Evolutionary conservation across 2,888 invertebrate species (phyloP), one percentile per base, ranked within the genome.

Genomic region (Drosophila affinis): DNA sequence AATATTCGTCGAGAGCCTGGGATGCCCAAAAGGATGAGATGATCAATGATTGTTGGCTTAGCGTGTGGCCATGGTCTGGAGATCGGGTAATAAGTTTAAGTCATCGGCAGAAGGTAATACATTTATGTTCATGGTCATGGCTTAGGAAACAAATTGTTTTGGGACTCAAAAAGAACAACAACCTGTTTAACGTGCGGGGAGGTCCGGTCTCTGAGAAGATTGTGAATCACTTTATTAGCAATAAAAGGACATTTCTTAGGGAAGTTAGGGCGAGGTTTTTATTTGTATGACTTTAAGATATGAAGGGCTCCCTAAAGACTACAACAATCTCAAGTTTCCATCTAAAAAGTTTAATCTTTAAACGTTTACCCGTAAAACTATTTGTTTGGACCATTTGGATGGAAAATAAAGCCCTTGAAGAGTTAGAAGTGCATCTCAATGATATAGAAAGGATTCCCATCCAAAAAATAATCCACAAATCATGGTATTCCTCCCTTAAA

Each of bases 31-130:
- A 68, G 76, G 60, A 79, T 88, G 85, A 39, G 39, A 84, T 88
- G 85, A 87, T 88, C 87, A 88, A 88, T 87, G 87, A 84, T 76
- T 75, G 76, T 67, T 75, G 67, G 85, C 81, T 54, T 84, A 88
- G 88, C 85, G 85, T 87, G 88, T 85, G 85, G 85, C 76, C 85
- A 62, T 49, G 57, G 67, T 53, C 32, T 32, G 10, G 3, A 12
- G 32, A 10, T 12, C 65, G 71, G 70, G 64, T 75, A 76, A 78
- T 76, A 73, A 72, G 60, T 65, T 69, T 63, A 76, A 62, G 58
- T 68, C 72, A 56, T 60, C 69, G 63, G 39, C 39, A 7, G 39
- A 29, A 62, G 52, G 54, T 52, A 24, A 67, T 59, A 65, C 74
- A 60, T 67, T 67, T 69, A 70, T 67, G 77, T 32, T 49, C 67